A percentile compares a stretch with the other conserved stretches of the same genome.
phyloP scores from a whole-genome alignment of 1,140 invertebrate genomes.

The Zaprionus africanus region DNA sequence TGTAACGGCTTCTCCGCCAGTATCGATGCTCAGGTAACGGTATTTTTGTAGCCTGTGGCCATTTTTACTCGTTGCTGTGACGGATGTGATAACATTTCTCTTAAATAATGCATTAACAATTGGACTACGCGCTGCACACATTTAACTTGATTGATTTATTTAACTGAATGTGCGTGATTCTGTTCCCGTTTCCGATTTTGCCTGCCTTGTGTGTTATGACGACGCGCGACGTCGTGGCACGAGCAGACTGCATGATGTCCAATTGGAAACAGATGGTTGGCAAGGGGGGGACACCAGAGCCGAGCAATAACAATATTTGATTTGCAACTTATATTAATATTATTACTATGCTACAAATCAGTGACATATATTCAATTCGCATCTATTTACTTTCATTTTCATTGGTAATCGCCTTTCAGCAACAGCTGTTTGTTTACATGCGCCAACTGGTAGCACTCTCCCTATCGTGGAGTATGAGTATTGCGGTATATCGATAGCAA shows the following conservation, averaged over 20 bases:
- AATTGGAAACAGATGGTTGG: slow-evolving; percentile 8
- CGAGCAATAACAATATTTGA: not conserved
- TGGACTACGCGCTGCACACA: slow-evolving; percentile 64
- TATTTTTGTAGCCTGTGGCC: slow-evolving; percentile 12
- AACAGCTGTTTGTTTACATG: slow-evolving; percentile 29
- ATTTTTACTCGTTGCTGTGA: slow-evolving; percentile 13
- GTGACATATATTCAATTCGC: not conserved
- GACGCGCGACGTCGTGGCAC: slow-evolving; percentile 7
- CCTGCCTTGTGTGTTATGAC: slow-evolving; percentile 53
- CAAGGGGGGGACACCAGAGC: not conserved
- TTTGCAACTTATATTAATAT: not conserved
- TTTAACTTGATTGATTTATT: slow-evolving; percentile 56
- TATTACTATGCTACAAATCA: not conserved
- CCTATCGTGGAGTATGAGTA: not conserved
- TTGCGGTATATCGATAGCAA: slow-evolving; percentile 5
- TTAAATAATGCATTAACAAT: slow-evolving; percentile 56
- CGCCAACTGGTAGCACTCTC: slow-evolving; percentile 21
- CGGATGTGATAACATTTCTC: slow-evolving; percentile 51
- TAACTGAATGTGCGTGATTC: slow-evolving; percentile 52
- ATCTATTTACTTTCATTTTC: not conserved
- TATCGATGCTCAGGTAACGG: slow-evolving; percentile 41
- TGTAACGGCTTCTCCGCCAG: slow-evolving; percentile 57
- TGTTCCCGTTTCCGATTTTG: slow-evolving; percentile 16
- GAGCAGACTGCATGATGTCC: slow-evolving; percentile 41
- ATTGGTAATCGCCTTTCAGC: not conserved